Conservation (phyloP, 2,797 vertebrate genomes). For the Spinus olivaceus region DNA sequence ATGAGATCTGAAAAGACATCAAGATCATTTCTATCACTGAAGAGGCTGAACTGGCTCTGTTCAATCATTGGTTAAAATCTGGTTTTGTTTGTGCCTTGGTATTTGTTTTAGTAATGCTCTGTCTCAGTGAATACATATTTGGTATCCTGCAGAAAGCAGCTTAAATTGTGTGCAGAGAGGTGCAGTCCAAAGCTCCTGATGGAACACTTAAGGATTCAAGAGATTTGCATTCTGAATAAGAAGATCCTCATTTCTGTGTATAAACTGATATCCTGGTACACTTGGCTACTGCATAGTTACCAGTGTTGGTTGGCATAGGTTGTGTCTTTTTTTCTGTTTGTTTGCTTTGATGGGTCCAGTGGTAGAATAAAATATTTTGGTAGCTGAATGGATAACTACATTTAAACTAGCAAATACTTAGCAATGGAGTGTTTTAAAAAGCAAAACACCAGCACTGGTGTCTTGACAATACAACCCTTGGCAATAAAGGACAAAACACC, state of each 20-base stretch:
- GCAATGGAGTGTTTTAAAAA: not conserved
- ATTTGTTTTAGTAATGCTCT: not conserved
- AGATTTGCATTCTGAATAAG: not conserved
- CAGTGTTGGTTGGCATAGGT: not conserved
- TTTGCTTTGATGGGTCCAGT: not conserved
- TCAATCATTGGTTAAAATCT: not conserved
- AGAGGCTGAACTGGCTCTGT: not conserved
- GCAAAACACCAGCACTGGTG: not conserved
- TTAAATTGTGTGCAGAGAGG: not conserved
- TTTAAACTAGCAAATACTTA: not conserved
- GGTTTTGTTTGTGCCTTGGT: not conserved
- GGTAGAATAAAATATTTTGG: not conserved
- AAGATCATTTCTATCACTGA: not conserved
- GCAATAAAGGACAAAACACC: not conserved
- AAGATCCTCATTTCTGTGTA: not conserved
- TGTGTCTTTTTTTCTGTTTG: too few species aligned
- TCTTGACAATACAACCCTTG: not conserved
- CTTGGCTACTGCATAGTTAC: not conserved
- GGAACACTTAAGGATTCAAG: not conserved
- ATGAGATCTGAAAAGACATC: not conserved
- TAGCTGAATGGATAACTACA: not conserved
- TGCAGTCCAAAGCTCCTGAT: not conserved
- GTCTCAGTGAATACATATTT: not conserved
- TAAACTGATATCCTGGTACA: not conserved
- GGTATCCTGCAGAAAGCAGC: not conserved